Conservation (phyloP, 2,113 vertebrate genomes). For the Ammodytes marinus region DNA sequence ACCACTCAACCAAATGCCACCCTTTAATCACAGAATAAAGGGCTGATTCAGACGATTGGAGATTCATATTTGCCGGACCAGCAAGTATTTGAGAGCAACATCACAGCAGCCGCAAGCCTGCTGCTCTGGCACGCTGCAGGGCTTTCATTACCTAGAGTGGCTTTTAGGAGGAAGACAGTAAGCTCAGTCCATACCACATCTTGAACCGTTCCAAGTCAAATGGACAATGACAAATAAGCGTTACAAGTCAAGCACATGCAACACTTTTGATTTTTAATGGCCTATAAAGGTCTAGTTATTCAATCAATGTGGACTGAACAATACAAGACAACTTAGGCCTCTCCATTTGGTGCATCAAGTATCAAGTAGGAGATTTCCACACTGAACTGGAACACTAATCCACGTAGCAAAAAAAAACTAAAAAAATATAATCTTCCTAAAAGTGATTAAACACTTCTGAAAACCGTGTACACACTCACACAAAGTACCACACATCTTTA, state of each 20-base stretch:
- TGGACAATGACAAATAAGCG: conserved; percentile 63
- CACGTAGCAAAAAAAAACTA: conserved; percentile 8
- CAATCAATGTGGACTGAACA: conserved; percentile 37
- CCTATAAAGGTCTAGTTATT: conserved; percentile 40
- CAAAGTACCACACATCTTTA: neutral
- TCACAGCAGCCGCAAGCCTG: conserved; percentile 64
- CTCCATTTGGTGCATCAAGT: conserved; percentile 27
- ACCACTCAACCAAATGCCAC: conserved; percentile 54
- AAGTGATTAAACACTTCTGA: conserved; percentile 45
- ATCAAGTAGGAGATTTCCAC: conserved; percentile 40
- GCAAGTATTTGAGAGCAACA: conserved; percentile 82
- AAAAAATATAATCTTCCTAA: conserved; percentile 41
- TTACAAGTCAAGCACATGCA: conserved; percentile 40
- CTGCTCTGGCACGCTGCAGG: conserved; percentile 70
- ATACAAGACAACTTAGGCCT: conserved; percentile 31
- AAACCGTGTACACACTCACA: conserved; percentile 13
- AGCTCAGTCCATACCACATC: conserved; percentile 54
- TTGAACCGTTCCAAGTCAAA: conserved; percentile 54
- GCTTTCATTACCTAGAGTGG: conserved; percentile 85
- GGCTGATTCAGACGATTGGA: conserved; percentile 80
- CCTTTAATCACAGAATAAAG: conserved; percentile 74
- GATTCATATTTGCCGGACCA: conserved; percentile 83
- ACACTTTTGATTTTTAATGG: conserved; percentile 29
- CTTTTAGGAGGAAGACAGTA: conserved; percentile 68
- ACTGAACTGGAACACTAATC: conserved; percentile 52